Evolutionary conservation across 53 echinoderm and acorn worm species (phyloP).

Genomic region (Paracentrotus lividus): DNA sequence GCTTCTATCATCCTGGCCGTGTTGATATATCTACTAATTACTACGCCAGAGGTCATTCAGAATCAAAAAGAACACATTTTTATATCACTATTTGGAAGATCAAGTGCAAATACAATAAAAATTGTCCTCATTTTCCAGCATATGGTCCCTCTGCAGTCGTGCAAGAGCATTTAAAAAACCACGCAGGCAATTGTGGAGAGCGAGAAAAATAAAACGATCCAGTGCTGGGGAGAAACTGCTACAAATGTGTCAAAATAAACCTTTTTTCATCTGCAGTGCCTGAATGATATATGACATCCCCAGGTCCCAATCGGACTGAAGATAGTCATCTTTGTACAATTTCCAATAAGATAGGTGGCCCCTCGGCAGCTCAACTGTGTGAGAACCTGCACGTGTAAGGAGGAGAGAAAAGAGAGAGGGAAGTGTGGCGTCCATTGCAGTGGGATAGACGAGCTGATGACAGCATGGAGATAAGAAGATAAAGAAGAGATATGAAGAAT

Average conservation of each 20-base stretch:
- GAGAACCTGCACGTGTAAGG: not conserved
- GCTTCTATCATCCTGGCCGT: not conserved
- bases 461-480: not conserved
- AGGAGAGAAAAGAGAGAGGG: not conserved
- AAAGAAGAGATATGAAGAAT: not conserved
- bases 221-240: not conserved
- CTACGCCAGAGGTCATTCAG: not conserved
- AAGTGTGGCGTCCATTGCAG: too few relatives aligned
- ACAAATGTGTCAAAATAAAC: not conserved
- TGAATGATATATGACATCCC: conserved; percentile 26
- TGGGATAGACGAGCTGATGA: conserved; percentile 9
- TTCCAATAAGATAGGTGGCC: not conserved
- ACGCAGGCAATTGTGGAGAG: not conserved
- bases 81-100: not conserved
- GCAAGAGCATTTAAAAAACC: not conserved
- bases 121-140: not conserved
- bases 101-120: not conserved
- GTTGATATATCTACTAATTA: not conserved
- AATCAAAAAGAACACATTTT: not conserved
- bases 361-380: not conserved
- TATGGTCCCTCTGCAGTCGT: not conserved
- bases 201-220: not conserved
- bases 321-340: conserved; percentile 38
- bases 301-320: not conserved
- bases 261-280: not conserved